Base-by-base conservation (phyloP, 2,888 invertebrate genomes). In the Cerastis leucographa region DNA sequence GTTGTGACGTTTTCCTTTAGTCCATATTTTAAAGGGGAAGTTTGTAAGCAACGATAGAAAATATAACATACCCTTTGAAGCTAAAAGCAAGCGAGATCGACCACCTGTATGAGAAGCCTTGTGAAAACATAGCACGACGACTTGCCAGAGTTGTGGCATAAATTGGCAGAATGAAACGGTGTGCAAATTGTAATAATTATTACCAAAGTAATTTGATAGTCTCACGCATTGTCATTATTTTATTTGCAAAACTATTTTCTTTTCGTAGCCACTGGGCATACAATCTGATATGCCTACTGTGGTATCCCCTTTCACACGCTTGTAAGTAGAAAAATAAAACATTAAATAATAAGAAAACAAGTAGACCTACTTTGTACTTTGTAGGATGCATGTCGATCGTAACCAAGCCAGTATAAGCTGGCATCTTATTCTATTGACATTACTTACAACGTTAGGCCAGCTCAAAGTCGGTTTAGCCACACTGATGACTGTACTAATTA, bases 201-300 rank as follows among this genome's bases (percentile, higher is more conserved):
- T 42, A 64, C n/a, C 17, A 4, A 42, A 22, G 74, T 81, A 74
- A 81, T 35, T 49, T 56, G n/a, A 78, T 65, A 75, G 35, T 75
- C 56, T 40, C 75, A 74, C 42, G 49, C 44, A 44, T n/a, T 40
- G 19, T 4, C 17, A 12, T 44, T 74, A 59, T 35, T 78, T 79
- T 82, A 51, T 77, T 79, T 83, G 62, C 46, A 68, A 68, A 76
- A 76, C 25, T 69, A 84, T 73, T 79, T 70, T 71, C 72, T 70
- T 76, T 78, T 67, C 44, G 35, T 44, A 76, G 25, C 56, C 85
- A 86, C 72, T 84, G 73, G 61, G 76, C 87, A 75, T 80, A 74
- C 84, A 72, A 85, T 85, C 87, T 76, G 85, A 85, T 85, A 85
- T 51, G 64, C 29, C 12, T 12, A 35, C 29, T 14, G 5, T 44